Base-by-base conservation (phyloP, 2,797 vertebrate genomes). In the Microhierax caerulescens region DNA sequence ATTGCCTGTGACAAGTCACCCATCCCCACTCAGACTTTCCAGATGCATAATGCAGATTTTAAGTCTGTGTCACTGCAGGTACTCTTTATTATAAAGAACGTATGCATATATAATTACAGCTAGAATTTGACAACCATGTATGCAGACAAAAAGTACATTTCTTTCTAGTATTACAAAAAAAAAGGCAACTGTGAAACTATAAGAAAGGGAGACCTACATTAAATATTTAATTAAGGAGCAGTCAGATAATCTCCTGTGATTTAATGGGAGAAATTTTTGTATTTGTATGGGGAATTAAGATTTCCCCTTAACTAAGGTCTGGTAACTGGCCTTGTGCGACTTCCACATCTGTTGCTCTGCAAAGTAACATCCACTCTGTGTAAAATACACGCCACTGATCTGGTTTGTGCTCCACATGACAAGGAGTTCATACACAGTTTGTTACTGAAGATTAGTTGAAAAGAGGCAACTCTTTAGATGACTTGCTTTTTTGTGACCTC, bases 1-100 rank as follows among this genome's bases (percentile, higher is more conserved):
- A 88, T 94, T 96, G 86, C 90, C 57, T 91, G 30, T 89, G 92
- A 97, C 92, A 96, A 93, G 92, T 74, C 75, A 94, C 81, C 83
- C 93, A 61, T 90, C 72, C 84, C 75, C 48, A 70, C 74, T 77
- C 78, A 78, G 80, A 82, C 61, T 67, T 94, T 67, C 65, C 87
- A 96, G 95, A 88, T 6, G 10, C 59, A 84, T 82, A 95, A 96
- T 72, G 80, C 65, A 91, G 67, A 92, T 96, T 97, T 95, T 75
- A 92, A 92, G 64, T 70, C 67, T 60, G 19, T 82, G 65, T 72
- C 74, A 73, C 73, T 81, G 16, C 54, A 79, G 59, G 83, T 82
- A 69, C n/a, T 70, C 85, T 68, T 95, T 96, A 64, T 88, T 59
- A 45, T 56, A 64, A 74, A 85, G 78, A 75, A 68, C 24, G 65